Percentiles rank a stretch among this genome's conserved stretches.
These are phyloP conservation scores for Hirudinaria manillensis DNA, from an alignment of 2,888 invertebrate species.

Conservation along the genomic window DNA sequence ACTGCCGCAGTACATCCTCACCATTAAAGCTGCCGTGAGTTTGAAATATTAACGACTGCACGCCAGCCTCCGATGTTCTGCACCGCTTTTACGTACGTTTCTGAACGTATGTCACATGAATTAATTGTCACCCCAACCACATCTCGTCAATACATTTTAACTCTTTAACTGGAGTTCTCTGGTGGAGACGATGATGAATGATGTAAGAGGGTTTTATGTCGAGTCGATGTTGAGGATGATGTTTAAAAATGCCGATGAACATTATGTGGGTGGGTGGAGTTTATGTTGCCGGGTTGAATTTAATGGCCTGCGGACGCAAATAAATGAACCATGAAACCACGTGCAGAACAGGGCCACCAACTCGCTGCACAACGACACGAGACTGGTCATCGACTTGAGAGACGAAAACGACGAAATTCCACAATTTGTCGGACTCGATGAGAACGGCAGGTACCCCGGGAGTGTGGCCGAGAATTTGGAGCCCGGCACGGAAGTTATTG, in stretches of 20 bases:
- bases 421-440: conserved; percentile 70
- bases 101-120: too few species aligned
- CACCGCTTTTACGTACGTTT: too few species aligned
- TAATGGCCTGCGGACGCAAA: neutral
- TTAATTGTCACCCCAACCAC: too few species aligned
- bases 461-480: conserved; percentile 91
- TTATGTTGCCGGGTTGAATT: neutral
- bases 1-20: conserved; percentile 40
- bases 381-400: conserved; percentile 87
- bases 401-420: conserved; percentile 96
- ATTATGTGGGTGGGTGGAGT: neutral
- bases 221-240: too few species aligned
- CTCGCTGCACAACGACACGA: conserved; percentile 53
- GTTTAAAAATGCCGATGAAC: neutral
- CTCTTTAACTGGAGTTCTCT: too few species aligned
- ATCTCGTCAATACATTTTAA: too few species aligned
- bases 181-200: too few species aligned
- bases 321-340: neutral
- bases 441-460: conserved; percentile 84
- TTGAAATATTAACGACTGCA: neutral
- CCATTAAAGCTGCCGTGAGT: conserved; percentile 40
- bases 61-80: neutral
- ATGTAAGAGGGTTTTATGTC: too few species aligned
- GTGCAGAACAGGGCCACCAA: conserved; percentile 49
- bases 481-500: conserved; percentile 78